Evolutionary conservation across 2,888 invertebrate species (phyloP).

Genomic region (Ophion slaviceki): DNA sequence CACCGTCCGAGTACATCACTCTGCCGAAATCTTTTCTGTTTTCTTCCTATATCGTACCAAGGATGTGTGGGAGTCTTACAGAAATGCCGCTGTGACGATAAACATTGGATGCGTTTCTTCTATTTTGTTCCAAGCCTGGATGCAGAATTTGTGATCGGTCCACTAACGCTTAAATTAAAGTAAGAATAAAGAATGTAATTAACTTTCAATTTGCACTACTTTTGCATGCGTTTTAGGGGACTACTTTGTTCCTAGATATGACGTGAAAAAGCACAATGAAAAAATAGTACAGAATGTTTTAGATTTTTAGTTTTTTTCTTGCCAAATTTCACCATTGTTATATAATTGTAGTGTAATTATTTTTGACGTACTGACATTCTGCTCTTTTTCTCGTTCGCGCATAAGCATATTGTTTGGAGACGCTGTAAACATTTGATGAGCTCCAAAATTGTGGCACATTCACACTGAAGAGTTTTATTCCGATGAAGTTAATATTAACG

Average conservation of each 20-base stretch:
- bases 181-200: not conserved
- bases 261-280: not conserved
- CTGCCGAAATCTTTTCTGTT: slow-evolving; percentile 1
- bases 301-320: not conserved
- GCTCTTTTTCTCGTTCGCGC: no score
- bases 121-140: not conserved
- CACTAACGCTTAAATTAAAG: not conserved
- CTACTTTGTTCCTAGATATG: not conserved
- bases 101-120: not conserved
- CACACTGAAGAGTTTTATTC: not conserved
- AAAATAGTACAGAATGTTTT: not conserved
- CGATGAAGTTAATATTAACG: not conserved
- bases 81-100: not conserved
- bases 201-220: no score
- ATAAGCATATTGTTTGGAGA: not conserved
- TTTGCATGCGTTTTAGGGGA: not conserved
- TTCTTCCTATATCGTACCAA: slow-evolving; percentile 30
- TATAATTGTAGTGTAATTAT: not conserved
- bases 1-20: slow-evolving; percentile 14
- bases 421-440: not conserved
- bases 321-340: not conserved
- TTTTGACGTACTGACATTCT: no score
- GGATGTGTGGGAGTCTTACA: not conserved
- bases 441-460: not conserved
- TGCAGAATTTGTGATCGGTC: not conserved